Conservation (phyloP, 2,113 vertebrate genomes). For the Fregata magnificens region DNA sequence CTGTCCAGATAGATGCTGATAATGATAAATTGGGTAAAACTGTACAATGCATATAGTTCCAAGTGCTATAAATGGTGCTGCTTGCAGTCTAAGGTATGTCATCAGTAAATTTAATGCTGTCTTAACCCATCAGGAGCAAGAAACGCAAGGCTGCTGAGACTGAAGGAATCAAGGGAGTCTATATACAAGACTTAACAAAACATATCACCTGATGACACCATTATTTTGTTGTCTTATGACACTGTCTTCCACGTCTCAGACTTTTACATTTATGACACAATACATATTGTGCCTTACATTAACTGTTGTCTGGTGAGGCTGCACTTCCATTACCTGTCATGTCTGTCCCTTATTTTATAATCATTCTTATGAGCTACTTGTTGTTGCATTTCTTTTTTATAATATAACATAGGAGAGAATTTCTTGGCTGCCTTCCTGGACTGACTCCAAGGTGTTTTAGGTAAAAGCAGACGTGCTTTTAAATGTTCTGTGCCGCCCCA, state of each 20-base stretch:
- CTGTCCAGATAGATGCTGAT: background rate
- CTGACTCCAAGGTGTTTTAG: background rate
- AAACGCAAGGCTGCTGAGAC: background rate
- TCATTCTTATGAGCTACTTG: background rate
- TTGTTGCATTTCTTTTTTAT: background rate
- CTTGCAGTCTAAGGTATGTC: background rate
- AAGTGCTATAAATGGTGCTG: background rate
- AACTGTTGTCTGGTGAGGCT: background rate
- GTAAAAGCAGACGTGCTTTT: background rate
- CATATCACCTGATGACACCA: background rate
- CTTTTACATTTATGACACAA: background rate
- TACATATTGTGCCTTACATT: background rate
- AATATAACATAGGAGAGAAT: background rate
- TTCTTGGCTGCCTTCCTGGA: background rate
- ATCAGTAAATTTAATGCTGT: background rate
- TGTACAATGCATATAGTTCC: background rate
- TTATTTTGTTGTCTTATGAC: background rate
- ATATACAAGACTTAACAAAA: background rate
- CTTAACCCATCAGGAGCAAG: background rate
- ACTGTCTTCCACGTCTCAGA: background rate
- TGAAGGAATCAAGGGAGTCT: background rate
- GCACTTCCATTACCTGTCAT: background rate
- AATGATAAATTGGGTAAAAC: background rate
- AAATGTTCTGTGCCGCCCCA: background rate
- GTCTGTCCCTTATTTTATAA: background rate